These are phyloP conservation scores for Cybosia mesomella DNA, from an alignment of 2,888 invertebrate species.

Conservation along the genomic window DNA sequence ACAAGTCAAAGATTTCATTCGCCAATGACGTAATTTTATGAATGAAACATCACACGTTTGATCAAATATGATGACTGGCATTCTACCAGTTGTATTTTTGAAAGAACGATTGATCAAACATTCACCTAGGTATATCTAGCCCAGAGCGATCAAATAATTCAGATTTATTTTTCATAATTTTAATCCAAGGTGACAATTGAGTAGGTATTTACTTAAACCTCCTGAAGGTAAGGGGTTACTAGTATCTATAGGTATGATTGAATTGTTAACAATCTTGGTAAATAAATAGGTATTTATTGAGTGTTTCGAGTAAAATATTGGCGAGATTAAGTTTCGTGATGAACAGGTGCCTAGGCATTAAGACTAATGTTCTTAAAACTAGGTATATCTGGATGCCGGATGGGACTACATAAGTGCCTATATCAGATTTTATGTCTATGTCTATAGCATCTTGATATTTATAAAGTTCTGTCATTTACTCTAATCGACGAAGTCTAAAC, in stretches of 20 bases:
- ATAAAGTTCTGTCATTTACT: no score
- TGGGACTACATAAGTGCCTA: no score
- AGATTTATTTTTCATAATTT: not conserved
- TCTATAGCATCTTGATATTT: not conserved
- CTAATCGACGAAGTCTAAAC: no score
- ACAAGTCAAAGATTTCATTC: not conserved
- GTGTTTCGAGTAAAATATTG: no score
- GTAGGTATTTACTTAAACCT: not conserved
- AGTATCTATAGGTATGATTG: not conserved
- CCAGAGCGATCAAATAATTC: not conserved
- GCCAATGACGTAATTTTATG: constrained; percentile 6
- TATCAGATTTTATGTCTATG: not conserved
- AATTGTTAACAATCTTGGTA: not conserved
- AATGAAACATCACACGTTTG: constrained; percentile 8
- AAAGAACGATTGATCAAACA: not conserved
- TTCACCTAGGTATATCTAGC: not conserved
- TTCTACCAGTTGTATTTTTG: not conserved
- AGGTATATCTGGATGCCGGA: no score
- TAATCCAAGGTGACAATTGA: not conserved
- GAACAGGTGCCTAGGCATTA: not conserved
- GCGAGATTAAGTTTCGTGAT: not conserved
- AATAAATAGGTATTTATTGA: no score
- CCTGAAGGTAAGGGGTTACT: not conserved
- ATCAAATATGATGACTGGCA: constrained; percentile 12
- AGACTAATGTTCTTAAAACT: no score